phyloP scores from a whole-genome alignment of 2,797 vertebrate species.

The Glossophaga mutica region DNA sequence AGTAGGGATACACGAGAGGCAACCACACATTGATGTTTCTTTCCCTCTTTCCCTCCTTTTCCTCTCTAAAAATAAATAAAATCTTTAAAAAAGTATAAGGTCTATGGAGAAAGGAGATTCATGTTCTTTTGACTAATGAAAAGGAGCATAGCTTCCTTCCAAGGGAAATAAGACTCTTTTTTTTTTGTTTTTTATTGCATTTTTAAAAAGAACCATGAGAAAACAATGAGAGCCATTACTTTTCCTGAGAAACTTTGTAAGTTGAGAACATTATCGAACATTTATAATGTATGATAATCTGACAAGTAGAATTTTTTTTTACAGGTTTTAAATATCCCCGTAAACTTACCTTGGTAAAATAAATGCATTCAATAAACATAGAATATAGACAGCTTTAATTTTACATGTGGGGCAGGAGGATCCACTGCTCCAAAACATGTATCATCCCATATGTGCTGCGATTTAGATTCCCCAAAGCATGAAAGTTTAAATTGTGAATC shows the following conservation, averaged over 20 bases:
- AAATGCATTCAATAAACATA: conserved; percentile 50
- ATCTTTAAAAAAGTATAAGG: background rate
- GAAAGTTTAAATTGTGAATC: conserved; percentile 60
- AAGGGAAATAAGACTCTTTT: background rate
- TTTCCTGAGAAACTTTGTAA: background rate
- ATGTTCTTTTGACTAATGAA: background rate
- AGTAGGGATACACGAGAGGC: no score
- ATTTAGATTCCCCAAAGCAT: conserved; percentile 48
- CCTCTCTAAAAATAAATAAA: no score
- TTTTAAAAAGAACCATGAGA: background rate
- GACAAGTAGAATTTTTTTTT: background rate
- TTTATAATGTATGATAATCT: conserved; percentile 37
- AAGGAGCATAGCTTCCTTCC: background rate
- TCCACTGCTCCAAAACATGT: conserved; percentile 2
- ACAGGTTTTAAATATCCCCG: background rate
- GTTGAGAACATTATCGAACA: background rate
- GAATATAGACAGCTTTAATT: conserved; percentile 28
- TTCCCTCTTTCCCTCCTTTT: no score
- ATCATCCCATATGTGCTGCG: conserved; percentile 16
- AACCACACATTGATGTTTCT: no score
- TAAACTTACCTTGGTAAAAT: conserved; percentile 27
- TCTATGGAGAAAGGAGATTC: background rate
- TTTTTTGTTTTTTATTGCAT: background rate
- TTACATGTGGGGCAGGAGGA: conserved; percentile 46
- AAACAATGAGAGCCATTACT: background rate